A percentile compares a stretch with the other conserved stretches of the same genome.
Evolutionary conservation across 2,113 vertebrate genomes (phyloP).

Genomic region (Aythya baeri): DNA sequence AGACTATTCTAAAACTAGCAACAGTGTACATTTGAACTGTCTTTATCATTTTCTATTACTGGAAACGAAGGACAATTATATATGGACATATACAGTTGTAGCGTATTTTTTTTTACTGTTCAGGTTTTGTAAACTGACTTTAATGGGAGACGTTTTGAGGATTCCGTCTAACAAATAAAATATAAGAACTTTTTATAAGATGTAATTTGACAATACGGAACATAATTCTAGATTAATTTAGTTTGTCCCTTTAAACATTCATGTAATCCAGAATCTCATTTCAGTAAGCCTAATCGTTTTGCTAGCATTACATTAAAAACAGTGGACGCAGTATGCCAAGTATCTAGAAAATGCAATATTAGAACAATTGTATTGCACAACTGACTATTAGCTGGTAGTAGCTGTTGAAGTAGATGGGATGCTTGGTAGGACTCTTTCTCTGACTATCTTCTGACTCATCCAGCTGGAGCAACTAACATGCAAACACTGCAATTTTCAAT

Average conservation of each 20-base stretch:
- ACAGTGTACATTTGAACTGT: neutral
- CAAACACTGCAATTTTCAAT: neutral
- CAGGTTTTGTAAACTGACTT: neutral
- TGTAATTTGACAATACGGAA: neutral
- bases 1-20: neutral
- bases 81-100: neutral
- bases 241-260: neutral
- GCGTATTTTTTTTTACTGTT: neutral
- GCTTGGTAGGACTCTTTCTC: neutral
- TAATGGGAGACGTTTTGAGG: neutral
- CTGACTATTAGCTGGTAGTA: neutral
- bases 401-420: neutral
- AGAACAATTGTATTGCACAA: neutral
- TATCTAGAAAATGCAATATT: rapidly evolving
- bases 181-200: neutral
- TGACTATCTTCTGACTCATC: neutral
- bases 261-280: neutral
- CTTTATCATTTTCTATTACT: neutral
- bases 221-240: neutral
- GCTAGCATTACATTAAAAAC: neutral
- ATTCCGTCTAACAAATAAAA: neutral
- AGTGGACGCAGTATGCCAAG: neutral
- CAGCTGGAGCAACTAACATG: neutral
- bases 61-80: neutral
- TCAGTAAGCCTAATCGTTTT: neutral